Base-by-base conservation (phyloP, 2,888 invertebrate genomes). In the Tenodera sinensis region DNA sequence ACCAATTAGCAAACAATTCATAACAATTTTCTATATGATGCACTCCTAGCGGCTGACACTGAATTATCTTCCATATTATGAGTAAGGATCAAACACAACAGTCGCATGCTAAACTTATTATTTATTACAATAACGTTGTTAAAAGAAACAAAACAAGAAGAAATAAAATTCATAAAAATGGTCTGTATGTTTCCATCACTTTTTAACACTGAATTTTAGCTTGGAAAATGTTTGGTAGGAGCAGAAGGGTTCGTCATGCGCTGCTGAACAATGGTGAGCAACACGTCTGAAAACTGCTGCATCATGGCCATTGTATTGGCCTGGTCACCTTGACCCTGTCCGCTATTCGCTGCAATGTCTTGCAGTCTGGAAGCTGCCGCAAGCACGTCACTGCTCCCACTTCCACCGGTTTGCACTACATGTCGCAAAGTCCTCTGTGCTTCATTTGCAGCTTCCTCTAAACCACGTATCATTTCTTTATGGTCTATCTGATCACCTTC, bases 231-330 rank as follows among this genome's bases (percentile, higher is more conserved):
- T n/a, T 47, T 27, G n/a, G 14, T 82, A 81, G 84, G 4, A 20
- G 81, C 86, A 15, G 81, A 28, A 14, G 82, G 4, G n/a, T n/a
- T 85, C 20, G 54, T 71, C 92, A 95, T 95, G 91, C 95, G 94
- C 92, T 95, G 95, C 92, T 95, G 95, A 92, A 95, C 95, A 93
- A 95, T 94, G 89, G 93, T 94, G 88, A 95, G 92, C 84, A 96
- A 92, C 92, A 95, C 93, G 91, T 96, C 95, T 20, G 95, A 95
- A 92, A 95, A 95, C 91, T 95, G 95, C 91, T 95, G 95, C 94
- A 95, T 95, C 93, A 95, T 94, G 89, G 94, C 94, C 88, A 95
- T 94, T 89, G 95, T 93, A 89, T 94, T 94, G 2, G 83, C 28
- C 83, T 88, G 88, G 54, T 90, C 89, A 83, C 83, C 89, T 85